Conservation (phyloP, 2,888 invertebrate genomes). For the Nemoura dubitans region DNA sequence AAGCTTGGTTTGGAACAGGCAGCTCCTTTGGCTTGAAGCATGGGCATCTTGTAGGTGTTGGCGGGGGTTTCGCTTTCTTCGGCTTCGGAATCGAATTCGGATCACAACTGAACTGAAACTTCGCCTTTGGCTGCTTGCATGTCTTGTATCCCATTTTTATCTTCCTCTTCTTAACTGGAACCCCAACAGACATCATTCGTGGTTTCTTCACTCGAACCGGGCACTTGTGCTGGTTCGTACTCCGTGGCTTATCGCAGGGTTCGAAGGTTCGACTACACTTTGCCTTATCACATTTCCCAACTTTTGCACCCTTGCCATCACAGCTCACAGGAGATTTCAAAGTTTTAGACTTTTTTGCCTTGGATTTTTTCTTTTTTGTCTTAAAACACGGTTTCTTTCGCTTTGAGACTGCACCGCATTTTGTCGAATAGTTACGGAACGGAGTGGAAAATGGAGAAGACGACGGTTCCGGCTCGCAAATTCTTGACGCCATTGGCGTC, state of each 20-base stretch:
- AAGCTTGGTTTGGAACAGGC: neutral
- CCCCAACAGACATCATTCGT: neutral
- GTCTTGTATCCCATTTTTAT: neutral
- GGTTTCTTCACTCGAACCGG: neutral
- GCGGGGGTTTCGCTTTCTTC: neutral
- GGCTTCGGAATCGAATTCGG: neutral
- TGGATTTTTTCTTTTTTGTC: neutral
- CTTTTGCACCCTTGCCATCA: neutral
- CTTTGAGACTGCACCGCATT: neutral
- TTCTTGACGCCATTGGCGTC: neutral
- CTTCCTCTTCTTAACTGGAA: neutral
- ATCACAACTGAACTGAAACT: neutral
- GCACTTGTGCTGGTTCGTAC: neutral
- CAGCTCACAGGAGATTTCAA: neutral
- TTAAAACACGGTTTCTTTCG: neutral
- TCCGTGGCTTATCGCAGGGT: neutral
- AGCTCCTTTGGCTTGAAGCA: neutral
- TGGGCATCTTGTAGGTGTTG: neutral
- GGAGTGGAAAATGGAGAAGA: neutral
- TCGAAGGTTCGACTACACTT: neutral
- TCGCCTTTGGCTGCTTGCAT: neutral
- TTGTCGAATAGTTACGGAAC: neutral
- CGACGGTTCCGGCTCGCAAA: neutral
- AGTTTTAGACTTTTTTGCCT: neutral
- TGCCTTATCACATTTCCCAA: neutral